Base-by-base conservation (phyloP, 1,140 invertebrate species). In the Drosophila hydei region DNA sequence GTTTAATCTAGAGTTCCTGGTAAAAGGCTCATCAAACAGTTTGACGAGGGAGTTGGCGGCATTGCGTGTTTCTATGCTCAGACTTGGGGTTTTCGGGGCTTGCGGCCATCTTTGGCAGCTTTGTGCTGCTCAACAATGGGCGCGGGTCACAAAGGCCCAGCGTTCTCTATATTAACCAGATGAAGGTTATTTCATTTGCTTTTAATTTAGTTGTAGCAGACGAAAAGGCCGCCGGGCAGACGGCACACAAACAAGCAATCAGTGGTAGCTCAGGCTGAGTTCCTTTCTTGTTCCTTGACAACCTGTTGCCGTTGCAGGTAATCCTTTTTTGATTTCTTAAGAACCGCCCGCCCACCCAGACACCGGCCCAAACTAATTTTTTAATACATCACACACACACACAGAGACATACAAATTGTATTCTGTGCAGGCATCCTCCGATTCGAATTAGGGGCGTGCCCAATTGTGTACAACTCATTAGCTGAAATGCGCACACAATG, bases 181-280 rank as follows among this genome's bases (percentile, higher is more conserved):
- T 71, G 81, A 71, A 77, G 74, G 81, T 87, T 85, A 80, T 85
- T 87, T 81, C 77, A 87, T 87, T 87, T 87, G 81, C 74, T 81
- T 88, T 87, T 81, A 88, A 87, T 87, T 88, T 72, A 71, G 79
- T 79, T 67, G 45, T 51, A 52, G 19, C 18, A 23, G 19, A 58
- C 18, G 12, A 14, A 54, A 21, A 4, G 14, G 43, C 43, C 16
- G 47, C 8, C 51, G 19, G 12, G 11, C 33, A 9, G 12, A 0
- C 36, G n/a, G 12, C 36, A 45, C 59, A 63, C 64, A 62, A 59
- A 64, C 72, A 62, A 36, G 61, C 40, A 48, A 55, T 60, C 18
- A 67, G 61, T 4, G 19, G 27, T 9, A 1, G 4, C 50, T 36
- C n/a, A n/a, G 21, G 14, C 19, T 16, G 8, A 56, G 40, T 21